phyloP scores from a whole-genome alignment of 2,113 vertebrate genomes.

The Phocoena phocoena region DNA sequence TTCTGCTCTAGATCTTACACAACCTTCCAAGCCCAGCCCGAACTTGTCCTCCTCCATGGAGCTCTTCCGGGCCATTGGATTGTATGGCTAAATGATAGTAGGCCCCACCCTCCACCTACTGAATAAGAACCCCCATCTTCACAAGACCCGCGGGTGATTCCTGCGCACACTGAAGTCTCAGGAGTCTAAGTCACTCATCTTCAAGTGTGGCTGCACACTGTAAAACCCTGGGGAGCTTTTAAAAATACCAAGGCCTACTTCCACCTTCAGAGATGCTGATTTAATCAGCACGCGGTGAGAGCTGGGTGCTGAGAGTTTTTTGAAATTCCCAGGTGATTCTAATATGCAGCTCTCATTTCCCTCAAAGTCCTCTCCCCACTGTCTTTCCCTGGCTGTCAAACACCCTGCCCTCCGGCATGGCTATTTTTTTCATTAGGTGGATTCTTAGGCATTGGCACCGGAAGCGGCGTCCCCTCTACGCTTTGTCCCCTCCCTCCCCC shows the following conservation, averaged over 20 bases:
- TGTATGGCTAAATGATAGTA: background rate
- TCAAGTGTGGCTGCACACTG: background rate
- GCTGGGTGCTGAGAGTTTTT: background rate
- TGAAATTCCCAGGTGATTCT: constrained; percentile 38
- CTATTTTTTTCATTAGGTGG: background rate
- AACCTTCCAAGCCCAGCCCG: background rate
- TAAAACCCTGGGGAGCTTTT: background rate
- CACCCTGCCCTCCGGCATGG: background rate
- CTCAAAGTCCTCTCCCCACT: background rate
- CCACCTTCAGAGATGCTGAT: background rate
- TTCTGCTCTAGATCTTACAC: background rate
- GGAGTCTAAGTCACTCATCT: background rate
- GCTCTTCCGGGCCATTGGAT: background rate
- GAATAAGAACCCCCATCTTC: background rate
- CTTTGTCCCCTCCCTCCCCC: background rate
- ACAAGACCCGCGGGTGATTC: background rate
- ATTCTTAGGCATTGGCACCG: background rate
- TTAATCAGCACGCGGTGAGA: background rate
- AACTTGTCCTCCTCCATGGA: background rate
- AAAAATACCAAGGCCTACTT: background rate
- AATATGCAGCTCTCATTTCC: background rate
- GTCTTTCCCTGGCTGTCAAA: background rate
- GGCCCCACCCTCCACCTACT: background rate
- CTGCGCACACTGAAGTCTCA: background rate
- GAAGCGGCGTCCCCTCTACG: background rate